Evolutionary conservation across 2,888 invertebrate genomes (phyloP), one percentile per base, ranked within the genome.

Genomic region (Hanleya hanleyi): DNA sequence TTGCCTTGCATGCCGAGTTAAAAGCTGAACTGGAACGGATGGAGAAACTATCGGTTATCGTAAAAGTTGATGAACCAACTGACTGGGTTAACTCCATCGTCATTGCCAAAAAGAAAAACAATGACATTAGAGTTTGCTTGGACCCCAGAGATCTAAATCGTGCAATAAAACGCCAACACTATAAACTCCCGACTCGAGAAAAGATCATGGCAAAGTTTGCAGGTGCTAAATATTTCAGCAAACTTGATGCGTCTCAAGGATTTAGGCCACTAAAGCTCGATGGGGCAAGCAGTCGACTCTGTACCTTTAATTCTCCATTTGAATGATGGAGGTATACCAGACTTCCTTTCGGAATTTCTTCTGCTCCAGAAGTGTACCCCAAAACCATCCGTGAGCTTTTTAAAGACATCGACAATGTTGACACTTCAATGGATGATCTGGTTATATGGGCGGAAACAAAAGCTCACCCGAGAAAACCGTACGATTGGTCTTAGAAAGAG

Each of bases 31-130:
- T 75, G 4, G 49, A 68, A 15, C 41, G 32, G 3, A 70, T 75
- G 70, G 75, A 68, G 32, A 69, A 67, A 29, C 37, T 65, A 57
- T 37, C 36, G 7, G 49, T 69, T 36, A 75, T 73, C 18, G n/a
- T 32, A 12, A 77, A 71, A 32, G 77, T 74, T 22, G 70, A 66
- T 26, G 36, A 49, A n/a, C 70, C 73, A 7, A 71, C 73, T 4
- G 67, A 77, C 4, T 77, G 73, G 71, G 77, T 75, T 5, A 73
- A 69, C 37, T 61, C 71, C 3, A 29, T 77, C 6, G 75, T 73
- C 5, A 29, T 67, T 18, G 71, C 67, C 0, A 69, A 73, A 41
- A 75, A 77, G 66, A 62, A 32, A 0, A 67, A 76, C 18, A 67
- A 51, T n/a, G n/a, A 65, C 3, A 15, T 71, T n/a, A 49, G 67